Base-by-base conservation (phyloP, 2,113 vertebrate species). In the Gallinago jamesoni region DNA sequence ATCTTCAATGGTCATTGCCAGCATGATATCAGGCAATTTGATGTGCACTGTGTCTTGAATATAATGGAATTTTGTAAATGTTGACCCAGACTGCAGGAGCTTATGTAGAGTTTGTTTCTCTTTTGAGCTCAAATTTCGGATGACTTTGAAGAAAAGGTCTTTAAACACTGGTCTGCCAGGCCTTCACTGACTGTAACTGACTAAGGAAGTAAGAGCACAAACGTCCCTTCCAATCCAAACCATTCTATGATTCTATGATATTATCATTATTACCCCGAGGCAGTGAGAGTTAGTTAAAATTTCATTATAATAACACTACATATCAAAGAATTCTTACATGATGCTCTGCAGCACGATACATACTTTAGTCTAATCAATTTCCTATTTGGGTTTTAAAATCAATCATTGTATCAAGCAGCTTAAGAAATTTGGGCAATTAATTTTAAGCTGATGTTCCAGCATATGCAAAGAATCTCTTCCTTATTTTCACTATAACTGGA, bases 341-440 rank as follows among this genome's bases (percentile, higher is more conserved):
- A 66, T 91, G 10, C 23, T 93, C 5, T 59, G 79, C 20, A 89
- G 68, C 87, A 67, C 0, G 0, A 91, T 75, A 75, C 6, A 47
- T 53, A 50, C 5, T 79, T 17, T 52, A 74, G 14, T 70, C 19
- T 84, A 94, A 84, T 67, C 21, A 82, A 70, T 73, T 70, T n/a
- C 25, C 8, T 94, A 78, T 94, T 94, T 94, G 20, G 13, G 53
- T 92, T 93, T 90, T 78, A 89, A 91, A 96, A 64, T 9, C 31
- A 66, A 64, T 39, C 47, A 17, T 79, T 87, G 27, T 47, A 75
- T 76, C n/a, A 84, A 90, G 10, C n/a, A 91, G 43, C 69, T 95
- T 59, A 95, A 96, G 41, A 85, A 39, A 72, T 79, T 18, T 84
- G 23, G 24, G 45, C 19, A 56, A 56, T 4, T 47, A 7, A 79